Evolutionary conservation across 1,140 invertebrate species (phyloP), one percentile per base, ranked within the genome.

Genomic region (Drosophila jambulina): DNA sequence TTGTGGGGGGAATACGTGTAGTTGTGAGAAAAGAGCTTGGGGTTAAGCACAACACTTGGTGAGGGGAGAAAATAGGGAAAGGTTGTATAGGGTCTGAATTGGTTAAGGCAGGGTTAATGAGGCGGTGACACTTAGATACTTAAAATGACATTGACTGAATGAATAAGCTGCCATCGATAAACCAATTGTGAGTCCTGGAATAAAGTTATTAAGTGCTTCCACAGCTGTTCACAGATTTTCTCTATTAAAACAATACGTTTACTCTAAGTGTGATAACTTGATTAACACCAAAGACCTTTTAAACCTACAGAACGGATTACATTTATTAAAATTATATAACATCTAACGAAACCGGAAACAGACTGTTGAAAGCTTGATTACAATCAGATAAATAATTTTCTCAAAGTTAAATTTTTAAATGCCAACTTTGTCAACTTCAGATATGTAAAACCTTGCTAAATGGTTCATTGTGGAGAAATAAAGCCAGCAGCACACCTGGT

Each of bases 141-240:
- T 60, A 60, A 60, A 60, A 46, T 46, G 58, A 5, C 58, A 60
- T 60, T 48, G 58, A 60, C 42, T 60, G 15, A 32, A 32, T 60
- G 9, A 40, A 57, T 38, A 40, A 57, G 34, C 10, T 25, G 34
- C 21, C 21, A 43, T 57, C 32, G 34, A 43, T 57, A 42, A 57
- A 23, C 34, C 54, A 25, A 25, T 57, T 25, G 34, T 25, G 54
- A 42, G 10, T n/a, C 17, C 23, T 13, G 36, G 7, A 25, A 57
- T 42, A 25, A 56, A 38, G 53, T 38, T 6, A 56, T 56, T 38
- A n/a, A 17, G 15, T 17, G 4, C 23, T 36, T 21, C 1, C 0
- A 15, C 29, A 34, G 13, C 8, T 10, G 19, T 23, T 36, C 0
- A 10, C 19, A 17, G 13, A 17, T 23, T 36, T 54, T 1, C 8